Evolutionary conservation across 2,113 vertebrate genomes (phyloP).

Genomic region (Melanotaenia duboulayi): DNA sequence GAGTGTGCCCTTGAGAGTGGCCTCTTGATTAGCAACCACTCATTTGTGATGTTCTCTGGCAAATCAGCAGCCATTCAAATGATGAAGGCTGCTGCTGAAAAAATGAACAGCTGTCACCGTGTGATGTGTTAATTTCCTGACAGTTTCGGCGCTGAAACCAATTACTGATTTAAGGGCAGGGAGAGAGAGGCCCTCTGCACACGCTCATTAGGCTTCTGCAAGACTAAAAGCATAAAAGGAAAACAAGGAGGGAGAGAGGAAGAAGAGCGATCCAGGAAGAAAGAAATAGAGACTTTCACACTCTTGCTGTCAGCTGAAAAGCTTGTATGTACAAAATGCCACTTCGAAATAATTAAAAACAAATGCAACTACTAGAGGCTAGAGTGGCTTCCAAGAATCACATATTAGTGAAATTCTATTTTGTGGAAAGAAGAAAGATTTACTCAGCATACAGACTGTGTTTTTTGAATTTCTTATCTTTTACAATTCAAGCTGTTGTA

Average conservation of each 20-base stretch:
- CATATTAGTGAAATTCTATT: constrained; percentile 29
- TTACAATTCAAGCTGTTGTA: too few relatives aligned
- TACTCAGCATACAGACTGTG: too few relatives aligned
- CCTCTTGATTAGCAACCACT: constrained; percentile 95
- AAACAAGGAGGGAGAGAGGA: constrained; percentile 86
- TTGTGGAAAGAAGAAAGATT: background rate
- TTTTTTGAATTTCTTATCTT: too few relatives aligned
- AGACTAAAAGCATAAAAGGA: constrained; percentile 98
- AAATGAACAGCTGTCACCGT: constrained; percentile 99
- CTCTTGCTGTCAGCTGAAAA: constrained; percentile 54
- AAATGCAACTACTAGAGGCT: constrained; percentile 14
- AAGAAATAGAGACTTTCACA: constrained; percentile 65
- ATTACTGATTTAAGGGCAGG: constrained; percentile 99
- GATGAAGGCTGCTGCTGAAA: constrained; percentile 90
- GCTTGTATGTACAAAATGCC: constrained; percentile 61
- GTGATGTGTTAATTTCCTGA: constrained; percentile 99
- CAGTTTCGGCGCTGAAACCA: constrained; percentile 98
- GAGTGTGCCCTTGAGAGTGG: constrained; percentile 84
- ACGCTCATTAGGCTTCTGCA: constrained; percentile 98
- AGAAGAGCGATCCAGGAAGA: constrained; percentile 81
- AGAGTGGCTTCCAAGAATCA: constrained; percentile 4
- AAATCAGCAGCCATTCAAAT: constrained; percentile 97
- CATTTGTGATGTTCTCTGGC: constrained; percentile 96
- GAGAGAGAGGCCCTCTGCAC: constrained; percentile 92
- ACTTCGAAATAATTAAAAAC: constrained; percentile 65